phyloP scores from a whole-genome alignment of 1,140 invertebrate species.

The Neelides sp. region DNA sequence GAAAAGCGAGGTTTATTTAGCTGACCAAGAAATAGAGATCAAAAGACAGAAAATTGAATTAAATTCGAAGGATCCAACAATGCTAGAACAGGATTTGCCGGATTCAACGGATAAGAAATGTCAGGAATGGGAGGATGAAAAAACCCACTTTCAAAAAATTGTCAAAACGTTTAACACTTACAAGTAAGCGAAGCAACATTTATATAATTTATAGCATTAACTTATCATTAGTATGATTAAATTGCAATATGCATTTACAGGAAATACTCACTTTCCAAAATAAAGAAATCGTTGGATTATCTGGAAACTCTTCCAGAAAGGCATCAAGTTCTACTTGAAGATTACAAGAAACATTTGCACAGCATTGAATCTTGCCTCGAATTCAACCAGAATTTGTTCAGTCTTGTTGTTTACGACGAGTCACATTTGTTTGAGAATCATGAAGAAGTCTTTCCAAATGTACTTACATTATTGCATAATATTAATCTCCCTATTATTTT shows the following conservation, averaged over 20 bases:
- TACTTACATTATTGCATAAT: conserved; percentile 25
- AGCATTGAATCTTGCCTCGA: conserved; percentile 65
- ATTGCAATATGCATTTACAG: conserved; percentile 32
- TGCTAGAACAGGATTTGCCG: no score
- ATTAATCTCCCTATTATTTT: conserved; percentile 1
- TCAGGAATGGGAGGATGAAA: conserved; percentile 46
- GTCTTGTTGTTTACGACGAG: conserved; percentile 67
- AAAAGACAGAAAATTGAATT: no score
- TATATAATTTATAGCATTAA: not conserved
- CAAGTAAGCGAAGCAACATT: conserved; percentile 43
- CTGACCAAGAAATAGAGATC: no score
- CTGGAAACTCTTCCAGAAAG: conserved; percentile 54
- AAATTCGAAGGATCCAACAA: no score
- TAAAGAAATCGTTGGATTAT: conserved; percentile 60
- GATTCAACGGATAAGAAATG: not conserved
- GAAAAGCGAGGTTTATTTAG: no score
- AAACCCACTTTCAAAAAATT: conserved; percentile 62
- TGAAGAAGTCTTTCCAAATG: conserved; percentile 38
- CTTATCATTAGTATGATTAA: conserved; percentile 31
- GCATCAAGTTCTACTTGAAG: conserved; percentile 60
- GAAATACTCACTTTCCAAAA: conserved; percentile 39
- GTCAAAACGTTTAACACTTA: conserved; percentile 66
- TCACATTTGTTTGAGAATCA: conserved; percentile 72
- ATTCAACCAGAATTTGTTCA: conserved; percentile 69
- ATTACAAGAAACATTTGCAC: conserved; percentile 62